Percentiles rank a stretch among this genome's conserved stretches.
Evolutionary conservation across 2,113 vertebrate genomes (phyloP).

Genomic region (Scopus umbretta): DNA sequence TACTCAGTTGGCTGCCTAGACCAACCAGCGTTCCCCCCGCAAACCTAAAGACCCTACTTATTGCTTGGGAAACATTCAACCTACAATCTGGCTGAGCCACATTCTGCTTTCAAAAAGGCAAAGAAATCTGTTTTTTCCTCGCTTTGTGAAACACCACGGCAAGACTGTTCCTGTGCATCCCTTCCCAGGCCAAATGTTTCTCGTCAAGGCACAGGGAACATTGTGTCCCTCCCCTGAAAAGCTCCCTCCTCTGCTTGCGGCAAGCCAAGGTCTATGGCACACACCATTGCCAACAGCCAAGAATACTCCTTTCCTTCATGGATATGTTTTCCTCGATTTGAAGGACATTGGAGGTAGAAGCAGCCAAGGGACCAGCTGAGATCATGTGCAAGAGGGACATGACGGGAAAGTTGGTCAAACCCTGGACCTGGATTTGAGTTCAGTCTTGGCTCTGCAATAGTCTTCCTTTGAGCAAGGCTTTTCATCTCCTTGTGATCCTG

Average conservation of each 20-base stretch:
- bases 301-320: not conserved
- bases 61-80: not conserved
- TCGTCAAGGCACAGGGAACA: slow-evolving; percentile 41
- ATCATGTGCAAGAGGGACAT: not conserved
- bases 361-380: slow-evolving; percentile 55
- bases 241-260: not conserved
- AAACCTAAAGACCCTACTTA: not conserved
- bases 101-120: not conserved
- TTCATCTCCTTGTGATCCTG: not conserved
- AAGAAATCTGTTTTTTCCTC: not conserved
- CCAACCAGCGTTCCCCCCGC: not conserved
- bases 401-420: not conserved
- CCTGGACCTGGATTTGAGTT: not conserved
- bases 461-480: not conserved
- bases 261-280: slow-evolving; percentile 58
- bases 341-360: slow-evolving; percentile 39
- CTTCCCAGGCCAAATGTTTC: slow-evolving; percentile 47
- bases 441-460: not conserved
- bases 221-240: slow-evolving; percentile 22
- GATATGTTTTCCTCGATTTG: not conserved
- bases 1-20: not conserved
- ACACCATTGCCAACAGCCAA: slow-evolving; percentile 37
- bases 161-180: not conserved
- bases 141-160: not conserved
- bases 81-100: not conserved